These are phyloP conservation scores for Cercopithecus mona DNA, from an alignment of 2,113 vertebrate genomes.

Conservation along the genomic window DNA sequence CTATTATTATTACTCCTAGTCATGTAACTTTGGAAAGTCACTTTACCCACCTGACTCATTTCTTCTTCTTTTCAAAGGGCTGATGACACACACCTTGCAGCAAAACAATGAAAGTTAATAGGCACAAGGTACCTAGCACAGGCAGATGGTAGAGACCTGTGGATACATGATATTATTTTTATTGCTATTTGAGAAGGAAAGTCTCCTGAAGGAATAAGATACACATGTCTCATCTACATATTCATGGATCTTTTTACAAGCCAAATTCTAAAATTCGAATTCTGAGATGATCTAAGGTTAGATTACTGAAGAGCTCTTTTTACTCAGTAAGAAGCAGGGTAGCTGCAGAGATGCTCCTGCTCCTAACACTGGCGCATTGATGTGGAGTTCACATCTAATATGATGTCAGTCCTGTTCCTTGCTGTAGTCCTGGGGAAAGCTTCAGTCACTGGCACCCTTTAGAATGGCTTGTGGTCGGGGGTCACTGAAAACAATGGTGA, in stretches of 20 bases:
- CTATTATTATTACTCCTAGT: not conserved
- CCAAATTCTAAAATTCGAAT: not conserved
- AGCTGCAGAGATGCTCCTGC: not conserved
- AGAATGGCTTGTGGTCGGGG: not conserved
- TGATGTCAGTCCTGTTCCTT: not conserved
- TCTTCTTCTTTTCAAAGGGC: not conserved
- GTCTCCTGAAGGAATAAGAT: not conserved
- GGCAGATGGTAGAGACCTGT: not conserved
- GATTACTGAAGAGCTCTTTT: not conserved
- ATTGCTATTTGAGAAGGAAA: not conserved
- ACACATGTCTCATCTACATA: not conserved
- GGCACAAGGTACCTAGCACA: not conserved
- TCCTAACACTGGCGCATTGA: not conserved
- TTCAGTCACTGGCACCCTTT: not conserved
- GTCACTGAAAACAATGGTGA: not conserved
- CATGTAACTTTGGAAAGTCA: not conserved
- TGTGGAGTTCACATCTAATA: not conserved
- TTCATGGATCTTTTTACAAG: not conserved
- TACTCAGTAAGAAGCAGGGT: not conserved
- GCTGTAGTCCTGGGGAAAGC: not conserved
- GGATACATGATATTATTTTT: not conserved
- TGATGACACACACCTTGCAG: too few species aligned
- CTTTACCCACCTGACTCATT: not conserved
- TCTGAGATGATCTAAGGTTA: not conserved
- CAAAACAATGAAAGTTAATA: too few species aligned